Base-by-base conservation (phyloP, 2,888 invertebrate species). In the Octonoba sinensis region DNA sequence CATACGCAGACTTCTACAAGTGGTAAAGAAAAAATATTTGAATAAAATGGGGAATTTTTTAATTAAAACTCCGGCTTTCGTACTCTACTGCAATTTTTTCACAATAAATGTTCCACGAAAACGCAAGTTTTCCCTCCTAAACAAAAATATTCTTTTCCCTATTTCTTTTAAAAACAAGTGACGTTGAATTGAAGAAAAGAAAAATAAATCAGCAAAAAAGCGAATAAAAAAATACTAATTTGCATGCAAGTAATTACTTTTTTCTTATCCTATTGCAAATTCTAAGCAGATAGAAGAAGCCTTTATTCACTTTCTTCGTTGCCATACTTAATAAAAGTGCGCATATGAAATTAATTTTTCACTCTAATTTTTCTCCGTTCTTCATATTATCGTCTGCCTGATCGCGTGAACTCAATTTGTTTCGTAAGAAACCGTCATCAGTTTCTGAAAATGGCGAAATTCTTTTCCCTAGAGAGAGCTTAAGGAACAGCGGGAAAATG, bases 341-440 rank as follows among this genome's bases (percentile, higher is more conserved):
- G 69, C 70, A 67, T 70, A 64, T 70, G 70, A 75, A 82, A 82
- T 82, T 82, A 82, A 82, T 82, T 82, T 82, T 82, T 82, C 81
- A 75, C 57, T 82, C 66, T 82, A 82, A 82, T 82, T 82, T 75
- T 24, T 22, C 70, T 49, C 67, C 67, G 67, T 62, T 81, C 65
- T 65, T 64, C 73, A 36, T 62, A 73, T 79, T 79, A 79, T 73
- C 77, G 74, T 74, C 64, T 54, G 57, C 57, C 60, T 64, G 66
- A 65, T 78, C 78, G 79, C 79, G 79, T 81, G 79, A 81, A 81
- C 79, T 73, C 79, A 81, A 81, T 81, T 81, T 81, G 79, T 73
- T 81, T 67, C 62, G 47, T 51, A 62, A 64, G 22, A 73, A 67
- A 70, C 59, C 79, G 69, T 73, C 79, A 72, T 73, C 79, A 69